These are phyloP conservation scores for Coecobrya sp. DNA, from an alignment of 2,888 invertebrate species.

Conservation along the genomic window DNA sequence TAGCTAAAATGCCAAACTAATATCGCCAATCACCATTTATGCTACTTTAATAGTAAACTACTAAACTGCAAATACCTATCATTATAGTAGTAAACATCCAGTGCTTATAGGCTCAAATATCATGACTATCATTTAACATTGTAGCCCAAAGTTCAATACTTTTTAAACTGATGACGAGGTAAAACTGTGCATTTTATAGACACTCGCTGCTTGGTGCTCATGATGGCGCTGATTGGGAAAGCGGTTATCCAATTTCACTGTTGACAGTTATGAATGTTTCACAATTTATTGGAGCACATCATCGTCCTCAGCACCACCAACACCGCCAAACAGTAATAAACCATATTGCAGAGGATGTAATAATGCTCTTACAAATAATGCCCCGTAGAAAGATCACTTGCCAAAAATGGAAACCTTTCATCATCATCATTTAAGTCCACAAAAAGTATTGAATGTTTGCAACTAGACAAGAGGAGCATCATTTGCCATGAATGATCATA, in stretches of 20 bases:
- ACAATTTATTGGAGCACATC: constrained; percentile 79
- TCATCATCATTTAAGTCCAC: constrained; percentile 63
- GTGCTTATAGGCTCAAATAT: too few species aligned
- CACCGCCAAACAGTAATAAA: constrained; percentile 35
- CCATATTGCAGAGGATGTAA: constrained; percentile 36
- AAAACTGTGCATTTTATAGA: not conserved
- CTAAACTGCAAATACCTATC: too few species aligned
- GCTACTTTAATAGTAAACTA: too few species aligned
- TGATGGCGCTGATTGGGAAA: constrained; percentile 71
- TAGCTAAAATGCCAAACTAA: too few species aligned
- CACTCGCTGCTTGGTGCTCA: not conserved
- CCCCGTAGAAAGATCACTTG: constrained; percentile 67
- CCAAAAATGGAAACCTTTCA: constrained; percentile 78
- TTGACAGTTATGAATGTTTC: constrained; percentile 78
- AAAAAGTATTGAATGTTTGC: constrained; percentile 18
- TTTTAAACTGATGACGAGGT: not conserved
- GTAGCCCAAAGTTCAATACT: not conserved
- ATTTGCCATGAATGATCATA: constrained; percentile 1
- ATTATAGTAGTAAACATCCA: too few species aligned
- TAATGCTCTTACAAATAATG: constrained; percentile 45
- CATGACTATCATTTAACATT: not conserved
- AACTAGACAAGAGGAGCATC: not conserved
- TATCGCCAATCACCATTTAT: too few species aligned
- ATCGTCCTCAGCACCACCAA: constrained; percentile 63
- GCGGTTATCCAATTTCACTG: constrained; percentile 80